Conservation (phyloP, 2,113 vertebrate genomes). For the Puntigrus tetrazona region DNA sequence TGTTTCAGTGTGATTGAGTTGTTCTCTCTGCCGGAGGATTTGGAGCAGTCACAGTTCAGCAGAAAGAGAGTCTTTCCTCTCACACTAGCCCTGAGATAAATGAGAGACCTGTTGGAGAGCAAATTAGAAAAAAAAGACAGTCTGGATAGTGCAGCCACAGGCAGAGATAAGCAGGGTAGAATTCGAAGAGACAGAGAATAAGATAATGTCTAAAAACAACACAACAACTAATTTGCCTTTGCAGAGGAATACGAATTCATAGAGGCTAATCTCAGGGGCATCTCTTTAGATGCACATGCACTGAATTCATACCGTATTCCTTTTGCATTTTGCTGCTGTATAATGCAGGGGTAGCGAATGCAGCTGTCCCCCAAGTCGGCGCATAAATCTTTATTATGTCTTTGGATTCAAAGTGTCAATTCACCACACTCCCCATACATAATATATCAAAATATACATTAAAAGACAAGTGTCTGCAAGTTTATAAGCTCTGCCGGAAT, state of each 20-base stretch:
- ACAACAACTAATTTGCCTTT: slow-evolving; percentile 55
- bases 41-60: slow-evolving; percentile 18
- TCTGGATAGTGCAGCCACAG: slow-evolving; percentile 18
- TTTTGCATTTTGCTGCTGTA: slow-evolving; percentile 52
- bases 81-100: slow-evolving; percentile 53
- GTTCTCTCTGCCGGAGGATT: slow-evolving; percentile 38
- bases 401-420: slow-evolving; percentile 46
- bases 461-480: slow-evolving; percentile 24
- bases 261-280: slow-evolving; percentile 40
- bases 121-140: slow-evolving; percentile 46
- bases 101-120: slow-evolving; percentile 44
- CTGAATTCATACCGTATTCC: slow-evolving; percentile 45
- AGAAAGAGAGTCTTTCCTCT: slow-evolving; percentile 32
- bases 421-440: slow-evolving; percentile 46
- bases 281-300: slow-evolving; percentile 42
- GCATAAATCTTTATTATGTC: slow-evolving; percentile 64
- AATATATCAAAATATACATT: slow-evolving; percentile 38
- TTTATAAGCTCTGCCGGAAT: slow-evolving; percentile 9
- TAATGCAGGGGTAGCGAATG: slow-evolving; percentile 61
- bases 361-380: slow-evolving; percentile 50
- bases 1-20: slow-evolving; percentile 22
- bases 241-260: slow-evolving; percentile 34
- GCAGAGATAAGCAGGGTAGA: slow-evolving; percentile 30
- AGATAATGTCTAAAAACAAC: slow-evolving; percentile 43
- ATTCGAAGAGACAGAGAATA: slow-evolving; percentile 11